phyloP scores from a whole-genome alignment of 2,888 invertebrate species.

The Blastobasis lacticolella region DNA sequence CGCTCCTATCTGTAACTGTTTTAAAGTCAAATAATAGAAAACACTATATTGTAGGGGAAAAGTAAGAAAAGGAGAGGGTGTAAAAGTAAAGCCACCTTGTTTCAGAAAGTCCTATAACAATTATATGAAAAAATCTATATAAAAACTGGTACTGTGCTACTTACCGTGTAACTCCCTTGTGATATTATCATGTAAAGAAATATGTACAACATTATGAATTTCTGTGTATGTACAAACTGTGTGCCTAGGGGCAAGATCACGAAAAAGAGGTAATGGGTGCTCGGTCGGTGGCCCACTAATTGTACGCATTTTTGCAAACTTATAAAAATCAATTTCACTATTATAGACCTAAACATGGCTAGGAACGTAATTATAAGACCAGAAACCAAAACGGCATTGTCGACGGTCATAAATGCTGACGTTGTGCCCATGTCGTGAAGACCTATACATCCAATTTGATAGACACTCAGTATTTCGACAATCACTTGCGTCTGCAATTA shows the following conservation, averaged over 20 bases:
- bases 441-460: slow-evolving; percentile 47
- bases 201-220: slow-evolving; percentile 21
- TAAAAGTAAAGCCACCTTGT: no score
- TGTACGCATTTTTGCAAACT: slow-evolving; percentile 31
- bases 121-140: no score
- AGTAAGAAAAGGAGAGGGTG: no score
- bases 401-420: slow-evolving; percentile 45
- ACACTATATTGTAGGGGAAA: no score
- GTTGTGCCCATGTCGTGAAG: slow-evolving; percentile 44
- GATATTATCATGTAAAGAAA: no score
- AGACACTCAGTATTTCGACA: slow-evolving; percentile 29
- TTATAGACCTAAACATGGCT: slow-evolving; percentile 38
- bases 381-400: slow-evolving; percentile 46
- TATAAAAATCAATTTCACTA: slow-evolving; percentile 33
- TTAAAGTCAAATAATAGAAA: no score
- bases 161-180: slow-evolving; percentile 26
- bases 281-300: slow-evolving; percentile 12
- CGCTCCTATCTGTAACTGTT: no score
- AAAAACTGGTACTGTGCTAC: slow-evolving; percentile 11
- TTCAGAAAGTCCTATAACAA: no score
- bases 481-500: slow-evolving; percentile 37
- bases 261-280: slow-evolving; percentile 39
- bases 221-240: slow-evolving; percentile 39
- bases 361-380: slow-evolving; percentile 30
- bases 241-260: slow-evolving; percentile 41